Evolutionary conservation across 2,113 vertebrate species (phyloP).

Genomic region (Xerus inauris): DNA sequence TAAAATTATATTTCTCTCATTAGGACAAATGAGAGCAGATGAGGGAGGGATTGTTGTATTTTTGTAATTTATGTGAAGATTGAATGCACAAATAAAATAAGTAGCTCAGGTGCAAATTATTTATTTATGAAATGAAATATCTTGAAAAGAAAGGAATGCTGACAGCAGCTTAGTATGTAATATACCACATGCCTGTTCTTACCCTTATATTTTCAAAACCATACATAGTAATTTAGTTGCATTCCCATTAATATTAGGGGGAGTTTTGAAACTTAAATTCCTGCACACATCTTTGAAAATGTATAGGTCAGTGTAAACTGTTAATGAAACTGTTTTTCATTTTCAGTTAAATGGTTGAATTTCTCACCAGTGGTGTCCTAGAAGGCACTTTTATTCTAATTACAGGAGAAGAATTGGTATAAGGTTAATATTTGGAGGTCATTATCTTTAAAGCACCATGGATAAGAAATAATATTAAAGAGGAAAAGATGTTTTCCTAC

Average conservation of each 20-base stretch:
- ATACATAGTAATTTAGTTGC: slow-evolving; percentile 54
- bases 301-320: slow-evolving; percentile 56
- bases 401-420: slow-evolving; percentile 1
- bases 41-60: slow-evolving; percentile 1
- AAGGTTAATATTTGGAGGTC: slow-evolving; percentile 66
- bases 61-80: slow-evolving; percentile 60
- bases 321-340: slow-evolving; percentile 41
- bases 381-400: slow-evolving; percentile 50
- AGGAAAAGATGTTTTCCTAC: slow-evolving; percentile 54
- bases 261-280: slow-evolving; percentile 65
- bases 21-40: neutral
- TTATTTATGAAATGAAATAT: slow-evolving; percentile 73
- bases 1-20: slow-evolving; percentile 50
- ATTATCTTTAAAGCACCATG: slow-evolving; percentile 60
- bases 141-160: slow-evolving; percentile 52
- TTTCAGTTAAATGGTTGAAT: slow-evolving; percentile 60
- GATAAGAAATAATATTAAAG: slow-evolving; percentile 64
- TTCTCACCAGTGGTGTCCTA: slow-evolving; percentile 44
- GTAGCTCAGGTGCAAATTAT: slow-evolving; percentile 31
- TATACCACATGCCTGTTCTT: slow-evolving; percentile 34
- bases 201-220: slow-evolving; percentile 64
- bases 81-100: slow-evolving; percentile 56
- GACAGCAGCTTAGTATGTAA: neutral
- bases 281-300: slow-evolving; percentile 53
- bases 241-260: slow-evolving; percentile 65